Evolutionary conservation across 2,113 vertebrate species (phyloP), one percentile per base, ranked within the genome.

Genomic region (Oryzias curvinotus): DNA sequence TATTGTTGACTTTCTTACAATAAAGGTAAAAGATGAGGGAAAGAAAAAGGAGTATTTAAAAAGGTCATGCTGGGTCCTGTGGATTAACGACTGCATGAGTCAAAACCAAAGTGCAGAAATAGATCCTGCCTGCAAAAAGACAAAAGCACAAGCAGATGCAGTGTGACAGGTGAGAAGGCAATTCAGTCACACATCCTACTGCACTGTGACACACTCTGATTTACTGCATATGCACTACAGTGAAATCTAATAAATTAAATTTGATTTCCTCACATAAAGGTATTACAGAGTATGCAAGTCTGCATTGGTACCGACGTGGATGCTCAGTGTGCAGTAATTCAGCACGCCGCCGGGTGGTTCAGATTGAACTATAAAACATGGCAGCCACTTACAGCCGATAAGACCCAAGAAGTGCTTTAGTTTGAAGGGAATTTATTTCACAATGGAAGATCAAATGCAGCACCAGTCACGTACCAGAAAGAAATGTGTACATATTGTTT

Each of bases 81-180:
- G 36, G 36, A 36, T 36, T 36, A 8, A 36, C 12, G 36, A 10
- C 36, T 36, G 36, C 36, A 36, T 36, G 36, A 36, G 36, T 12
- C 36, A 36, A 36, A 36, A 10, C 36, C 36, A 36, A 36, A 21
- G 26, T 8, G 15, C 7, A 21, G 25, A 21, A 15, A 57, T 57
- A n/a, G 30, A 60, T 19, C 5, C 65, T 53, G n/a, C 26, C 21
- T 65, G 48, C 42, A 15, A 66, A 36, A 53, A 53, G 21, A 72
- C 65, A 65, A 74, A 73, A 65, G 59, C 57, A 48, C 12, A 56
- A 16, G 19, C 26, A 52, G 65, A 63, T 44, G 30, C 8, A 42
- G 3, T 43, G 12, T 71, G 77, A 69, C 58, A 65, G 71, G 62
- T 62, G 65, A 76, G 54, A 44, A 47, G 19, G 47, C 46, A 57